Evolutionary conservation across 2,113 vertebrate species (phyloP), one percentile per base, ranked within the genome.

Genomic region (Megaptera novaeangliae): DNA sequence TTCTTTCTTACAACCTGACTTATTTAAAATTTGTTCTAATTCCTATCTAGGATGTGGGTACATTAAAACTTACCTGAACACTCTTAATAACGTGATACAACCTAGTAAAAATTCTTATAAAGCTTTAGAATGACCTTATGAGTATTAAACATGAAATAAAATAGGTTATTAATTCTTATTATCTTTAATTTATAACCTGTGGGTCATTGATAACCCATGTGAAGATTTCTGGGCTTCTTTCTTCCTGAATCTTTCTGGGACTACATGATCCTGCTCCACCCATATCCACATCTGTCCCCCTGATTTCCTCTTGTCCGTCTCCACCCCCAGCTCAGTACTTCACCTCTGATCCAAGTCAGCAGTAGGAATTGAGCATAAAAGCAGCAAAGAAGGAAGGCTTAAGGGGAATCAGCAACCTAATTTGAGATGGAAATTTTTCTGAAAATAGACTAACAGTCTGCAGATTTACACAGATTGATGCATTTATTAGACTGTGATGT

Each of bases 381-480:
- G 49, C 55, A 72, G 69, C 39, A n/a, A 52, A 52, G 52, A 52
- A 64, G 69, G 72, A 95, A 64, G 23, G 29, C 74, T 86, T 52
- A 75, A 46, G 34, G 39, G n/a, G 20, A 93, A 55, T 94, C 61
- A 88, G 55, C 91, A 93, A 68, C 59, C 52, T 82, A 64, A 84
- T 94, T 44, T 92, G 78, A 96, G 52, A 74, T 93, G 74, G 84
- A 89, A 75, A 63, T 87, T 80, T 97, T 96, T 84, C 90, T 96
- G 69, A 96, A 97, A 96, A 94, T 96, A 97, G 93, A 83, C 25
- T 59, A 74, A 77, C 44, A 87, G 74, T 66, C 34, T 96, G 20
- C 74, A 95, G 46, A 87, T 69, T 82, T 89, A 92, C 13, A 88
- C 86, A 97, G 83, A 97, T 80, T 95, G 83, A 34, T 93, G 46